Conservation (phyloP, 2,888 invertebrate genomes). For the Gibbula magus region DNA sequence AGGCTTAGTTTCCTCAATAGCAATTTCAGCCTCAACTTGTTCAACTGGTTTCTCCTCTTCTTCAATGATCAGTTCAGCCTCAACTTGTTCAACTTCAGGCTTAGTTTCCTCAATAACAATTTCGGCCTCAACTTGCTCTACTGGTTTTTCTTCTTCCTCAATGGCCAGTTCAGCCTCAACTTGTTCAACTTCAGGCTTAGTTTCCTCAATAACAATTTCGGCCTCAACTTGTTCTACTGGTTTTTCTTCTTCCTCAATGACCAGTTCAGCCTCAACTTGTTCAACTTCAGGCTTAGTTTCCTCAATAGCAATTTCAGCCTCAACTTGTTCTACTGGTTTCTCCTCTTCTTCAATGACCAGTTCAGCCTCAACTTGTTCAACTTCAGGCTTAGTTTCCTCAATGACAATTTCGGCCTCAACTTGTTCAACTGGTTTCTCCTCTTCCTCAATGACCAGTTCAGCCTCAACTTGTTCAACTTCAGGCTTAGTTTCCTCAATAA, state of each 20-base stretch:
- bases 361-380: constrained; percentile 55
- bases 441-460: constrained; percentile 28
- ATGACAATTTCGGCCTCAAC: constrained; percentile 15
- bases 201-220: constrained; percentile 32
- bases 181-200: not conserved
- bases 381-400: constrained; percentile 34
- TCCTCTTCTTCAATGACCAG: not conserved
- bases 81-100: constrained; percentile 78
- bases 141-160: constrained; percentile 35
- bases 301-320: constrained; percentile 16
- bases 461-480: constrained; percentile 9
- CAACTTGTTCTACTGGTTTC: not conserved
- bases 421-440: not conserved
- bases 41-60: constrained; percentile 62
- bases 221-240: constrained; percentile 61
- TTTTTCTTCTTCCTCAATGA: constrained; percentile 66
- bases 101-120: constrained; percentile 25
- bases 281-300: not conserved
- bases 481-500: not conserved
- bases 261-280: constrained; percentile 39
- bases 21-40: constrained; percentile 55
- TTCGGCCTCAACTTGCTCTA: constrained; percentile 41
- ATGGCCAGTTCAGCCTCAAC: constrained; percentile 34
- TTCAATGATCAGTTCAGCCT: constrained; percentile 57
- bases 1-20: constrained; percentile 25